Percentiles rank a stretch among this genome's conserved stretches.
Evolutionary conservation across 2,113 vertebrate species (phyloP).

Genomic region (Equus quagga): DNA sequence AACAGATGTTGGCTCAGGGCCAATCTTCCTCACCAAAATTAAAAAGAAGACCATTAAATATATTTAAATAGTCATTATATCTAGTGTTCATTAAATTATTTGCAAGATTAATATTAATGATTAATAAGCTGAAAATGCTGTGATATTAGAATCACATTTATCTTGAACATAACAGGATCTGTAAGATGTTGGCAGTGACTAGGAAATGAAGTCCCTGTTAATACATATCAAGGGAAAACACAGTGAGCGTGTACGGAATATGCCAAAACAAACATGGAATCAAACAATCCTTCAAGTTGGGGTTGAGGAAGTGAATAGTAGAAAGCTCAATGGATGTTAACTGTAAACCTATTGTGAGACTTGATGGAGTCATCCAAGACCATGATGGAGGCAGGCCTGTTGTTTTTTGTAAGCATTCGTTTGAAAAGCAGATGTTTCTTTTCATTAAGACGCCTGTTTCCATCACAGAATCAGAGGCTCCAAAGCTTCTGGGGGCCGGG

Average conservation of each 20-base stretch:
- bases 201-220: constrained; percentile 18
- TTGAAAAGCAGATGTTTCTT: constrained; percentile 65
- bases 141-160: neutral
- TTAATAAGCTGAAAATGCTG: constrained; percentile 14
- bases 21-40: too few relatives aligned
- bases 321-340: neutral
- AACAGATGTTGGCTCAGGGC: too few relatives aligned
- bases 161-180: neutral
- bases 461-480: constrained; percentile 56
- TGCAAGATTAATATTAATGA: neutral
- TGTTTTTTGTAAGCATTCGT: neutral
- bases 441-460: constrained; percentile 50
- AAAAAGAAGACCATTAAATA: constrained; percentile 5
- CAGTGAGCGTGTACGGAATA: neutral
- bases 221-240: neutral
- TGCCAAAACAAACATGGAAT: neutral
- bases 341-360: neutral
- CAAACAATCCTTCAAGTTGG: neutral
- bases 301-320: neutral
- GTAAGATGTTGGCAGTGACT: neutral
- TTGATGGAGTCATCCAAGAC: neutral
- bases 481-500: neutral
- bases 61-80: neutral
- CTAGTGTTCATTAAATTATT: constrained; percentile 15
- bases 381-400: neutral